These are phyloP conservation scores for Threskiornis aethiopicus DNA, from an alignment of 2,797 vertebrate genomes.

Conservation along the genomic window DNA sequence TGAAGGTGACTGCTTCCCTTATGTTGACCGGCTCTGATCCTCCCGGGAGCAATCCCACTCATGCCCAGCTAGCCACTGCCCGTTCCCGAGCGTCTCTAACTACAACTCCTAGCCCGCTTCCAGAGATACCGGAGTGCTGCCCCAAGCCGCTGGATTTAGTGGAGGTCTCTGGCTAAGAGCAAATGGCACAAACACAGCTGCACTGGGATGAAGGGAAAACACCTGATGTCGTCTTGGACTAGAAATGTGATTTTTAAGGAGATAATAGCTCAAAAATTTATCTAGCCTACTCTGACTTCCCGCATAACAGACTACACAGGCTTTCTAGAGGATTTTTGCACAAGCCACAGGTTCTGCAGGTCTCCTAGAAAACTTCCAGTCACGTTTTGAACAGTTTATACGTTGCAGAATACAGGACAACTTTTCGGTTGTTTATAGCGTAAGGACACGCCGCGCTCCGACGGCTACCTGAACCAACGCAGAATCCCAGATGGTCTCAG, in stretches of 20 bases:
- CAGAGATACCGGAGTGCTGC: not conserved
- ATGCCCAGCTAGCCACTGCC: rapidly evolving
- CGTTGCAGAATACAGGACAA: not conserved
- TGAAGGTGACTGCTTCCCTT: rapidly evolving
- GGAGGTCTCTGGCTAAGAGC: not conserved
- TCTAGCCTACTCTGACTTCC: not conserved
- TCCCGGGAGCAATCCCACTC: not conserved
- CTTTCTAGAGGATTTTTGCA: not conserved
- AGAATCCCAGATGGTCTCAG: not conserved
- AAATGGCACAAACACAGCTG: not conserved
- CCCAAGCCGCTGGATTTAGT: not conserved
- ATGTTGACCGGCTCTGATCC: rapidly evolving
- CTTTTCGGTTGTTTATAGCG: not conserved
- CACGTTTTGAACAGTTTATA: rapidly evolving
- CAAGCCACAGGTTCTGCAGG: not conserved
- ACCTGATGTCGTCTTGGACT: not conserved
- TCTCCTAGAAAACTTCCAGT: not conserved
- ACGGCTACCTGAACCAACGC: not conserved
- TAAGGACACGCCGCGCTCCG: rapidly evolving
- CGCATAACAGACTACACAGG: rapidly evolving
- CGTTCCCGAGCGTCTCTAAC: not conserved
- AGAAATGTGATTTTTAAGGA: not conserved
- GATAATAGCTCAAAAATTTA: not conserved
- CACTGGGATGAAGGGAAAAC: not conserved
- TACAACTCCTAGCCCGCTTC: rapidly evolving